These are phyloP conservation scores for Euglossa dilemma DNA, from an alignment of 1,140 invertebrate species.

Conservation along the genomic window DNA sequence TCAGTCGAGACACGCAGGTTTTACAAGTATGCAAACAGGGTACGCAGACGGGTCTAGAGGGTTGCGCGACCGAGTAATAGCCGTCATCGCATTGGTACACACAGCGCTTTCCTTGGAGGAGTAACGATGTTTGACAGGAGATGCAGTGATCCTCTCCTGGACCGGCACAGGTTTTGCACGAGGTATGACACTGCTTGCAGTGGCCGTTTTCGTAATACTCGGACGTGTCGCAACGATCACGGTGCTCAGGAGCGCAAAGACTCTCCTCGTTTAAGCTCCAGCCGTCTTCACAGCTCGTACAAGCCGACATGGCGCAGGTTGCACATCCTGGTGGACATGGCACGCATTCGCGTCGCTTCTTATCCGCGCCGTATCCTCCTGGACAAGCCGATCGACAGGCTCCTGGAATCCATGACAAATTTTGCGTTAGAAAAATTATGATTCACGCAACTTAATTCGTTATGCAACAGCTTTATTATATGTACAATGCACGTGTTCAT, in stretches of 20 bases:
- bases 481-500: too few species aligned
- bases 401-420: conserved; percentile 69
- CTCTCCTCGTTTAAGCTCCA: conserved; percentile 89
- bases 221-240: conserved; percentile 85
- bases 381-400: conserved; percentile 85
- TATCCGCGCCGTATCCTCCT: conserved; percentile 88
- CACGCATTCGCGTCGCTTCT: conserved; percentile 89
- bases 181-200: conserved; percentile 87
- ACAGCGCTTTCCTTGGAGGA: conserved; percentile 87
- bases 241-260: conserved; percentile 86
- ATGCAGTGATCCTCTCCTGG: conserved; percentile 87
- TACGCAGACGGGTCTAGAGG: conserved; percentile 86
- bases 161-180: conserved; percentile 88
- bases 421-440: too few species aligned
- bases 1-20: conserved; percentile 88
- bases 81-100: conserved; percentile 88
- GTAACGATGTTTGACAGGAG: conserved; percentile 85
- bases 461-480: too few species aligned
- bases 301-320: conserved; percentile 86
- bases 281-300: conserved; percentile 86
- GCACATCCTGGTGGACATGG: conserved; percentile 88
- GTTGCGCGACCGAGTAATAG: conserved; percentile 84
- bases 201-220: conserved; percentile 87
- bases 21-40: conserved; percentile 91
- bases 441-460: too few species aligned